Conservation (phyloP, 2,797 vertebrate species). For the Sebastiscus albofasciatus region DNA sequence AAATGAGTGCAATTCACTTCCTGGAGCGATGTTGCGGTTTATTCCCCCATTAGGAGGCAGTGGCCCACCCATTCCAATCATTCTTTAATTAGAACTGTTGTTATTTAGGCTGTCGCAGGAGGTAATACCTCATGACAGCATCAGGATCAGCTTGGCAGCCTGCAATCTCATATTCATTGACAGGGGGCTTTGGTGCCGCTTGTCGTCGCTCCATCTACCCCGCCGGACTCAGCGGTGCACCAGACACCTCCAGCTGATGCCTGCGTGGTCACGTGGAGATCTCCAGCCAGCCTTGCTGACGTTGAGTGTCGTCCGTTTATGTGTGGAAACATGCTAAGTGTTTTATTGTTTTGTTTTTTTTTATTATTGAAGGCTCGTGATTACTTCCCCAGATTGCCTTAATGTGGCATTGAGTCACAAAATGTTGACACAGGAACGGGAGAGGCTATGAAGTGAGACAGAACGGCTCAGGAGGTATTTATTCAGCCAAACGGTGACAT, state of each 20-base stretch:
- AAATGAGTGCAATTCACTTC: conserved; percentile 74
- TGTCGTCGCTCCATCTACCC: conserved; percentile 37
- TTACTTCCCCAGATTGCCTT: conserved; percentile 48
- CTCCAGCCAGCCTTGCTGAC: background rate
- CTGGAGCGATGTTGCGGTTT: conserved; percentile 67
- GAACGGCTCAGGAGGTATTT: conserved; percentile 45
- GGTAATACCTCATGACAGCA: conserved; percentile 72
- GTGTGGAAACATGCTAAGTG: conserved; percentile 12
- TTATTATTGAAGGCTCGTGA: conserved; percentile 25
- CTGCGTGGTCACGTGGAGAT: conserved; percentile 11
- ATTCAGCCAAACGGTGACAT: conserved; percentile 41
- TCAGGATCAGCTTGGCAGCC: conserved; percentile 59
- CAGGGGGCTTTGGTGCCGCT: conserved; percentile 51
- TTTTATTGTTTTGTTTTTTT: background rate
- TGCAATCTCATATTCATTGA: conserved; percentile 73
- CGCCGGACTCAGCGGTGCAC: conserved; percentile 21
- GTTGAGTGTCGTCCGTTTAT: conserved; percentile 17
- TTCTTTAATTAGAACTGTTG: conserved; percentile 81
- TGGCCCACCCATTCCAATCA: conserved; percentile 75
- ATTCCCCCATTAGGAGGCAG: conserved; percentile 74
- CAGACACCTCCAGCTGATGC: conserved; percentile 27
- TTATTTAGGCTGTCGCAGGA: conserved; percentile 77
- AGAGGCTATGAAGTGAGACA: conserved; percentile 39
- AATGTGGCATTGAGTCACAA: conserved; percentile 42
- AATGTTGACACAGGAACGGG: conserved; percentile 47